These are phyloP conservation scores for Ictidomys tridecemlineatus DNA, from an alignment of 2,113 vertebrate species.

Conservation along the genomic window DNA sequence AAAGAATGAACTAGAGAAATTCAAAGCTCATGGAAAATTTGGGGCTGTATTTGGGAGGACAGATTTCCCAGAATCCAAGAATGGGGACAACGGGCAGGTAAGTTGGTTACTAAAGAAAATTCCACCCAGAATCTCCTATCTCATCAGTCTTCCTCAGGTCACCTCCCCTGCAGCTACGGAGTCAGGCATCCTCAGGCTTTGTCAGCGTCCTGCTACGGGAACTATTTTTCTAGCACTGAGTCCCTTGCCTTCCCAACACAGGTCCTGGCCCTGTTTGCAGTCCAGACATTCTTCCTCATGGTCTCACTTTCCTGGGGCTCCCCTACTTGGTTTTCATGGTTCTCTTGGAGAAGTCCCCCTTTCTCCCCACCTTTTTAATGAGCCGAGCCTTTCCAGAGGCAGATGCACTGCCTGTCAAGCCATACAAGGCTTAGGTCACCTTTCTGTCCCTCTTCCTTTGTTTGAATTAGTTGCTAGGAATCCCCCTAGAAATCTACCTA, in stretches of 20 bases:
- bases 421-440: background rate
- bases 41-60: background rate
- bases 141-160: background rate
- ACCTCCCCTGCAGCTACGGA: rapidly evolving
- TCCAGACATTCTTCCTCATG: background rate
- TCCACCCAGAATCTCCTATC: background rate
- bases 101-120: background rate
- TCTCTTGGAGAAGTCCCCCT: background rate
- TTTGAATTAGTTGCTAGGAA: background rate
- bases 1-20: background rate
- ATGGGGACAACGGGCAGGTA: background rate
- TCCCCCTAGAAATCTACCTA: background rate
- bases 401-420: background rate
- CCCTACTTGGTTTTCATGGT: background rate
- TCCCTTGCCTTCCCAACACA: rapidly evolving
- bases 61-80: background rate
- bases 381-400: no score
- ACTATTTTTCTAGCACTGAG: background rate
- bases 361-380: background rate
- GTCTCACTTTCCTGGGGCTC: background rate
- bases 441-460: background rate
- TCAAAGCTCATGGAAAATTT: background rate
- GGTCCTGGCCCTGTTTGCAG: background rate
- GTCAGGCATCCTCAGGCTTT: background rate
- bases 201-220: background rate